Evolutionary conservation across 2,888 invertebrate genomes (phyloP).

Genomic region (Latrodectus elegans): DNA sequence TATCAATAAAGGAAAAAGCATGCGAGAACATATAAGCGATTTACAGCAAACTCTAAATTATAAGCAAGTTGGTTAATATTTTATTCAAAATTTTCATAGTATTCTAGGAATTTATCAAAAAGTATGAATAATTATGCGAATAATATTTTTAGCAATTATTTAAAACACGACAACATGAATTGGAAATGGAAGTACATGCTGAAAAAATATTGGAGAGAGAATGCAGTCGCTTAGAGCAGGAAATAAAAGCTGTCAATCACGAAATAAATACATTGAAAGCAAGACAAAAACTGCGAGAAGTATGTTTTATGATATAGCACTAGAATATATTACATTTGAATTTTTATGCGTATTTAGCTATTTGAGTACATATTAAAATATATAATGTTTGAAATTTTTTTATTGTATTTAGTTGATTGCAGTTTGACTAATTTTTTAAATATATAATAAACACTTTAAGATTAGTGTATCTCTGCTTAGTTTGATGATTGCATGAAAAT

Average conservation of each 20-base stretch:
- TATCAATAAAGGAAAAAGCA: constrained; percentile 42
- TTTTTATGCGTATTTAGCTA: too few species aligned
- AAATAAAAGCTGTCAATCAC: constrained; percentile 29
- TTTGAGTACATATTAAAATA: too few species aligned
- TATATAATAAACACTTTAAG: too few species aligned
- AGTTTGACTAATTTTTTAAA: too few species aligned
- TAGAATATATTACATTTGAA: too few species aligned
- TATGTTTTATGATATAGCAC: not conserved
- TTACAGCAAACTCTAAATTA: constrained; percentile 53
- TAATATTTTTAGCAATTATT: constrained; percentile 43
- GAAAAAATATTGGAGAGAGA: constrained; percentile 56
- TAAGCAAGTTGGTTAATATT: constrained; percentile 35
- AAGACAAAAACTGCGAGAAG: constrained; percentile 49
- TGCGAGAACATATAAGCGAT: constrained; percentile 44
- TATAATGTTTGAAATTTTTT: too few species aligned
- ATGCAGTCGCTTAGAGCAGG: constrained; percentile 51
- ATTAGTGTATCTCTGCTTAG: too few species aligned
- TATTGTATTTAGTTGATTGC: too few species aligned
- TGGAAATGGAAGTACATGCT: constrained; percentile 52
- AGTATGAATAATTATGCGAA: not conserved
- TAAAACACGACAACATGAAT: constrained; percentile 52
- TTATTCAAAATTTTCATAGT: too few species aligned
- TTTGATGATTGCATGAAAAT: too few species aligned
- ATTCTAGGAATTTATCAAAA: too few species aligned
- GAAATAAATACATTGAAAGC: constrained; percentile 29